Conservation (phyloP, 1,140 invertebrate genomes). For the Cyclina sinensis region DNA sequence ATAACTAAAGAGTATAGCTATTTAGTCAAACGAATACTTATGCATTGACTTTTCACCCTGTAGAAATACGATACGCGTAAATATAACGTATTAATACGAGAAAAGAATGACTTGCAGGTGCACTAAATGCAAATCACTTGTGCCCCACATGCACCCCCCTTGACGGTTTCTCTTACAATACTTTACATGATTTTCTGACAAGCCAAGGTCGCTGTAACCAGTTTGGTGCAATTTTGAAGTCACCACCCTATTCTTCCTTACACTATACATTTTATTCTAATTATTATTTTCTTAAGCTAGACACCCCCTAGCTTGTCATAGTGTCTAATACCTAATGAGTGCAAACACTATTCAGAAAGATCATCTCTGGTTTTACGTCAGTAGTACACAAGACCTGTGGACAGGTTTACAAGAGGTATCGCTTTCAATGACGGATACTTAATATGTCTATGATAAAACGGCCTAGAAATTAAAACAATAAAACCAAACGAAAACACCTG, state of each 20-base stretch:
- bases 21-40: background rate
- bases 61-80: background rate
- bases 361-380: background rate
- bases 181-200: background rate
- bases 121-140: background rate
- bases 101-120: background rate
- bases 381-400: background rate
- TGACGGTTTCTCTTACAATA: background rate
- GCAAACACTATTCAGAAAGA: background rate
- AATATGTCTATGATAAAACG: slow-evolving; percentile 8
- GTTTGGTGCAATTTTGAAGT: too few species aligned
- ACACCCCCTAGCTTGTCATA: background rate
- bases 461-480: slow-evolving; percentile 46
- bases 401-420: background rate
- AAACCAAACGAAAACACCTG: slow-evolving; percentile 38
- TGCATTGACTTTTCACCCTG: background rate
- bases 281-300: too few species aligned
- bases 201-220: background rate
- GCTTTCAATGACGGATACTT: background rate
- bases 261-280: too few species aligned
- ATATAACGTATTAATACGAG: background rate
- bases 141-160: background rate
- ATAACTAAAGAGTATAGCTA: slow-evolving; percentile 2
- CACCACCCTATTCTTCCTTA: too few species aligned
- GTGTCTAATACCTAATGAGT: background rate